Percentiles rank a stretch among this genome's conserved stretches.
These are phyloP conservation scores for Sporophila hypoxantha DNA, from an alignment of 2,113 vertebrate species.

Conservation along the genomic window DNA sequence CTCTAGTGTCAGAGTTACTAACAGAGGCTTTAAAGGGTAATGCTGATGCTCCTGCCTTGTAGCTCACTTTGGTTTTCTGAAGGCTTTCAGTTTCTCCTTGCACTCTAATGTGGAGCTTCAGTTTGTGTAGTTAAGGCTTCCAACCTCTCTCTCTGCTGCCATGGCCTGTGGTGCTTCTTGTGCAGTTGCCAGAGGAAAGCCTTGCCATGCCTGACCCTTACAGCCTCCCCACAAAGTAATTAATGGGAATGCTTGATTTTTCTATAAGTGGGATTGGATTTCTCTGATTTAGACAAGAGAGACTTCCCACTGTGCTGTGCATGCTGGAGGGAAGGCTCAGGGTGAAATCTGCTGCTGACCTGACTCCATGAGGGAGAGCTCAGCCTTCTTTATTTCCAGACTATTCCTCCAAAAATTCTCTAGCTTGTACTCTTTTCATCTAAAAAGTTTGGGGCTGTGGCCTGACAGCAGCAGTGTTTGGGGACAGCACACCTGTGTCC, in stretches of 20 bases:
- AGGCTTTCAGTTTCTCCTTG: conserved; percentile 17
- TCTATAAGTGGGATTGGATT: not conserved
- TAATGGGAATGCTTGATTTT: not conserved
- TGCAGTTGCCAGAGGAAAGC: conserved; percentile 21
- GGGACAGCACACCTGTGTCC: not conserved
- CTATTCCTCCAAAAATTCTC: not conserved
- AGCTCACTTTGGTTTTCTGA: conserved; percentile 5
- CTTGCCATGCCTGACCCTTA: not conserved
- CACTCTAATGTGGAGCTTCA: not conserved
- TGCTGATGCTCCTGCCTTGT: not conserved
- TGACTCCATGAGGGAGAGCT: not conserved
- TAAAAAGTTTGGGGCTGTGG: not conserved
- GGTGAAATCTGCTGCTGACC: not conserved
- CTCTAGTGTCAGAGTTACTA: not conserved
- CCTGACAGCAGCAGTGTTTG: not conserved
- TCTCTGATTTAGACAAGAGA: not conserved
- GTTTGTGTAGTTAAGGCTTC: conserved; percentile 32
- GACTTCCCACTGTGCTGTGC: not conserved
- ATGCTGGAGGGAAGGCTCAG: not conserved
- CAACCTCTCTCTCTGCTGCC: not conserved
- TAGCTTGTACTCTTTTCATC: not conserved
- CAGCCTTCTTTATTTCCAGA: not conserved
- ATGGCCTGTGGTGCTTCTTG: not conserved
- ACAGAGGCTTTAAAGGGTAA: not conserved
- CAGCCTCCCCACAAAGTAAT: not conserved